Evolutionary conservation across 2,888 invertebrate genomes (phyloP).

Genomic region (Habrosyne pyritoides): DNA sequence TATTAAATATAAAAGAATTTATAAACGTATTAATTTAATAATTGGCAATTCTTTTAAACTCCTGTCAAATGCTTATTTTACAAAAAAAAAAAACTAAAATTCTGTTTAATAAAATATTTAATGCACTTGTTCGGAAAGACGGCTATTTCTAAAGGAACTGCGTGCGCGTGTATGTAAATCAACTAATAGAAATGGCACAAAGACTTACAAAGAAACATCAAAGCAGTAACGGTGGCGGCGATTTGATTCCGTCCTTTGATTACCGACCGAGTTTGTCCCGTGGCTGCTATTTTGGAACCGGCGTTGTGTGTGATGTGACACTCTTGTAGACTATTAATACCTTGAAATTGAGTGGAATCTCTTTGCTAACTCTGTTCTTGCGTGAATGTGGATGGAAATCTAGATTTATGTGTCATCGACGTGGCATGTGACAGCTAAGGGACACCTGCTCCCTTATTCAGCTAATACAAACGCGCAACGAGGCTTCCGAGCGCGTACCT

Average conservation of each 20-base stretch:
- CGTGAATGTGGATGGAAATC: slow-evolving; percentile 3
- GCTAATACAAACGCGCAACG: too few relatives aligned
- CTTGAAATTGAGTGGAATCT: slow-evolving; percentile 23
- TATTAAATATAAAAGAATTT: too few relatives aligned
- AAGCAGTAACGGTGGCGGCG: slow-evolving; percentile 58
- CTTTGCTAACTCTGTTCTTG: slow-evolving; percentile 16
- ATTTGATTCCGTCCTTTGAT: slow-evolving; percentile 76
- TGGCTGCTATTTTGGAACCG: slow-evolving; percentile 60
- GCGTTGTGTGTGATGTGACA: slow-evolving; percentile 27
- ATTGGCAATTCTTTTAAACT: too few relatives aligned
- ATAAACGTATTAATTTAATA: too few relatives aligned
- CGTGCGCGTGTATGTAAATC: slow-evolving; percentile 45
- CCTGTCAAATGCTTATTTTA: too few relatives aligned
- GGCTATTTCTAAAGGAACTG: slow-evolving; percentile 30
- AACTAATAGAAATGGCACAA: slow-evolving; percentile 45
- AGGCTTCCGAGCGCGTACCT: too few relatives aligned
- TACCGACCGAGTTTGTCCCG: slow-evolving; percentile 55
- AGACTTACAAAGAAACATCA: slow-evolving; percentile 70
- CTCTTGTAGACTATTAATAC: slow-evolving; percentile 26
- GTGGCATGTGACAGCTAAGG: slow-evolving; percentile 37
- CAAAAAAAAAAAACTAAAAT: too few relatives aligned
- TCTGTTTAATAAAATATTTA: too few relatives aligned
- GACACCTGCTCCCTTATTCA: too few relatives aligned
- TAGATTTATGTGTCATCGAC: slow-evolving; percentile 5
- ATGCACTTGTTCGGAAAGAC: slow-evolving; percentile 25